These are phyloP conservation scores for Kryphioiulus occultus DNA, from an alignment of 2,888 invertebrate genomes.

Conservation along the genomic window DNA sequence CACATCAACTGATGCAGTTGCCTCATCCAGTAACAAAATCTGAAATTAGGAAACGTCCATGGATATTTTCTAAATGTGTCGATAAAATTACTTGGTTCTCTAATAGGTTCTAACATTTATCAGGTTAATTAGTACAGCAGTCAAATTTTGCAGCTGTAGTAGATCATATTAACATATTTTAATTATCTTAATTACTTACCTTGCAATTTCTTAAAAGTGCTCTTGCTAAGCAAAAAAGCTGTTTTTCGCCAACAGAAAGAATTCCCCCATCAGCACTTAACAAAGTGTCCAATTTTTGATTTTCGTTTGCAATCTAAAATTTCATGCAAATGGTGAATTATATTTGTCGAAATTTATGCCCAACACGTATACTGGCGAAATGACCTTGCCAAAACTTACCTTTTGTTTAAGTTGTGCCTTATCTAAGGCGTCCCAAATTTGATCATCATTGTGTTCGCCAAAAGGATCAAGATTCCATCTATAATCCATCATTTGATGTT, in stretches of 20 bases:
- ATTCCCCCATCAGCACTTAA: constrained; percentile 64
- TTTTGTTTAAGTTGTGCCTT: constrained; percentile 62
- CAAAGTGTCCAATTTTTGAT: constrained; percentile 65
- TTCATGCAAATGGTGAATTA: background rate
- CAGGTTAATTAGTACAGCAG: too few relatives aligned
- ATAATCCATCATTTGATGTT: too few relatives aligned
- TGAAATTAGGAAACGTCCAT: constrained; percentile 62
- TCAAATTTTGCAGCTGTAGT: too few relatives aligned
- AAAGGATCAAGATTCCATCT: constrained; percentile 61
- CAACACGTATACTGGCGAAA: too few relatives aligned
- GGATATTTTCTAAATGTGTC: too few relatives aligned
- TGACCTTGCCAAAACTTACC: constrained; percentile 59
- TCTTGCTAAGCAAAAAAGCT: constrained; percentile 71
- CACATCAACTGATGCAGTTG: constrained; percentile 59
- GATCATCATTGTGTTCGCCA: constrained; percentile 58
- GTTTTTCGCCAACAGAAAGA: constrained; percentile 70
- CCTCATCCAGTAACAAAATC: constrained; percentile 63
- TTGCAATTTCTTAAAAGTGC: constrained; percentile 67
- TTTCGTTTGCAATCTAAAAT: constrained; percentile 56
- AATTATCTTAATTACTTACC: constrained; percentile 53
- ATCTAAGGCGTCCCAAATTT: constrained; percentile 61
- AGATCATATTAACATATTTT: too few relatives aligned
- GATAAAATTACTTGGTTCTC: too few relatives aligned
- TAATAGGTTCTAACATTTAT: too few relatives aligned
- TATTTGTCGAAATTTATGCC: background rate